A percentile compares a stretch with the other conserved stretches of the same genome.
Conservation (phyloP, 1,140 invertebrate species). For the Octopus sinensis region DNA sequence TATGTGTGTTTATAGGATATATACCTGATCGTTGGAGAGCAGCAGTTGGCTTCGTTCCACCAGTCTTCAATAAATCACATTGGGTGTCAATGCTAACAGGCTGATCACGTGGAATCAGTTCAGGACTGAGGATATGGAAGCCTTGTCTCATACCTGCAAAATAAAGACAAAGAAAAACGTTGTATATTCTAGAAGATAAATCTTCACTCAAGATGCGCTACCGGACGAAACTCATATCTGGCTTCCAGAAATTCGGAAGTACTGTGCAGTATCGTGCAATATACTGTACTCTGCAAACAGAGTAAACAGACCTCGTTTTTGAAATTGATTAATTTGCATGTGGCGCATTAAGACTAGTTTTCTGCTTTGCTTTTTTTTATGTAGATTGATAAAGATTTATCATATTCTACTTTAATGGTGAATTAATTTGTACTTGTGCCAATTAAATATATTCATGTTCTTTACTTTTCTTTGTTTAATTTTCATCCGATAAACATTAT, state of each 20-base stretch:
- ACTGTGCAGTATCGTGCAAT: background rate
- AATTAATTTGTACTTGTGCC: too few species aligned
- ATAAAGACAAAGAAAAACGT: background rate
- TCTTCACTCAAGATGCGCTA: background rate
- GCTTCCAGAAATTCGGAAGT: background rate
- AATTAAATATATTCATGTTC: too few species aligned
- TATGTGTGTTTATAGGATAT: too few species aligned
- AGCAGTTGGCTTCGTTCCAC: background rate
- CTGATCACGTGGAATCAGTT: background rate
- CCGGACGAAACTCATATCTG: constrained; percentile 3
- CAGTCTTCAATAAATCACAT: background rate
- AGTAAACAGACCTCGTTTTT: too few species aligned
- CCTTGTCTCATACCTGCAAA: background rate
- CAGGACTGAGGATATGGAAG: background rate
- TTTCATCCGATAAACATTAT: too few species aligned
- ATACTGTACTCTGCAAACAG: background rate
- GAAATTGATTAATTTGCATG: too few species aligned
- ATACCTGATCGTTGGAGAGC: background rate
- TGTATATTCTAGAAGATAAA: background rate
- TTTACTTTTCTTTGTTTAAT: too few species aligned
- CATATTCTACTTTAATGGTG: too few species aligned
- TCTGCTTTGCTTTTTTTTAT: too few species aligned
- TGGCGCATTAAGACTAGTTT: too few species aligned
- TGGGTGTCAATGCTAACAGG: background rate
- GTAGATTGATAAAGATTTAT: too few species aligned